Base-by-base conservation (phyloP, 2,797 vertebrate genomes). In the Apodemus agrarius region DNA sequence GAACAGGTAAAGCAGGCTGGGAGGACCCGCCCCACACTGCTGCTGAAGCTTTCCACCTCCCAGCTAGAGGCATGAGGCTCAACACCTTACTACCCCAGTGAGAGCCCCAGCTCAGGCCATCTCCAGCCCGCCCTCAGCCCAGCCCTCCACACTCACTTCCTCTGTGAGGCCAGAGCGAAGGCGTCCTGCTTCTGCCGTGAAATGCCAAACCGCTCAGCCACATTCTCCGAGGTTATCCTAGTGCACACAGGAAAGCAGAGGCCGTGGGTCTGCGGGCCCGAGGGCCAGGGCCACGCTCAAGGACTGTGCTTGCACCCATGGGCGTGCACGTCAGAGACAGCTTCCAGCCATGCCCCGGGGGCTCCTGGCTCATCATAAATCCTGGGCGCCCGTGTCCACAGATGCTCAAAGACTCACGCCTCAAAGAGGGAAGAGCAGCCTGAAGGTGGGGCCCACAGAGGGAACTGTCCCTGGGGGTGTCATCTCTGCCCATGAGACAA, bases 191-290 rank as follows among this genome's bases (percentile, higher is more conserved):
- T 99, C 97, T 99, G 98, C 83, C 99, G 98, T 87, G 99, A 99
- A 96, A 99, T 91, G 3, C 99, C 99, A 57, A 99, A 99, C 57
- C 98, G 97, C 98, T 99, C 99, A 0, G 99, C 99, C 3, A 99
- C 99, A 0, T 99, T 99, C 98, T 99, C 99, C 0, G 98, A 99
- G 34, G 98, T 99, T 97, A 99, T 99, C 97, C 99, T 99, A 97
- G 92, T 97, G 97, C 91, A 97, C 90, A 61, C 14, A 34, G 79
- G 17, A 46, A 34, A 37, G 5, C 26, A 3, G 54, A 14, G 34
- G 37, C n/a, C 0, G 8, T 63, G 11, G 61, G 21, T 22, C 46
- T 31, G 34, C 17, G 2, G 2, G 21, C 46, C 83, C 74, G 29
- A 52, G 65, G 49, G 1, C 81, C 1, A 12, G 34, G 61, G 29